These are phyloP conservation scores for Corynorhinus townsendii DNA, from an alignment of 2,113 vertebrate genomes.

Conservation along the genomic window DNA sequence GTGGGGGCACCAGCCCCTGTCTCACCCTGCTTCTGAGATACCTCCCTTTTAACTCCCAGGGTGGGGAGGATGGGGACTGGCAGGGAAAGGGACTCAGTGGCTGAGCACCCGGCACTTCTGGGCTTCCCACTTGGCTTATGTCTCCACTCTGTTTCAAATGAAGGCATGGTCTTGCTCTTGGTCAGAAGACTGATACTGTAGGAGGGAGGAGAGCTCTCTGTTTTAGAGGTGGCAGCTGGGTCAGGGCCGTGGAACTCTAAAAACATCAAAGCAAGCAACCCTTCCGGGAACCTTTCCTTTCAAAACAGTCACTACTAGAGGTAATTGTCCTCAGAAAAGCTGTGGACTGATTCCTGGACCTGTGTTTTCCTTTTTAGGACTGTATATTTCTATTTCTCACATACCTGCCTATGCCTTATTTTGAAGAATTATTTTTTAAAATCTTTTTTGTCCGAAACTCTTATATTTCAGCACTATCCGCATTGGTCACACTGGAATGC, in stretches of 20 bases:
- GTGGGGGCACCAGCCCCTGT: neutral
- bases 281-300: neutral
- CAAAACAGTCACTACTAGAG: neutral
- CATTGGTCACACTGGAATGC: slow-evolving; percentile 63
- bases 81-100: neutral
- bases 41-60: neutral
- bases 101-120: neutral
- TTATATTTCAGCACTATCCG: slow-evolving; percentile 55
- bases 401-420: neutral
- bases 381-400: neutral
- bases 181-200: neutral
- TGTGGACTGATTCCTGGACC: too few species aligned
- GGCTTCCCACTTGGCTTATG: neutral
- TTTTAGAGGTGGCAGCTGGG: neutral
- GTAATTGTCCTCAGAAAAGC: neutral
- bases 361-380: neutral
- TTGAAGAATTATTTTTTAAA: neutral
- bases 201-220: accelerated
- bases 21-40: neutral
- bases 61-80: neutral
- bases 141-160: neutral
- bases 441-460: neutral
- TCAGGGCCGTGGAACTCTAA: neutral
- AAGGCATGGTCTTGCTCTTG: neutral
- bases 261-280: neutral